A percentile compares a stretch with the other conserved stretches of the same genome.
These are phyloP conservation scores for Sebastes itinus DNA, from an alignment of 2,797 vertebrate species.

Conservation along the genomic window DNA sequence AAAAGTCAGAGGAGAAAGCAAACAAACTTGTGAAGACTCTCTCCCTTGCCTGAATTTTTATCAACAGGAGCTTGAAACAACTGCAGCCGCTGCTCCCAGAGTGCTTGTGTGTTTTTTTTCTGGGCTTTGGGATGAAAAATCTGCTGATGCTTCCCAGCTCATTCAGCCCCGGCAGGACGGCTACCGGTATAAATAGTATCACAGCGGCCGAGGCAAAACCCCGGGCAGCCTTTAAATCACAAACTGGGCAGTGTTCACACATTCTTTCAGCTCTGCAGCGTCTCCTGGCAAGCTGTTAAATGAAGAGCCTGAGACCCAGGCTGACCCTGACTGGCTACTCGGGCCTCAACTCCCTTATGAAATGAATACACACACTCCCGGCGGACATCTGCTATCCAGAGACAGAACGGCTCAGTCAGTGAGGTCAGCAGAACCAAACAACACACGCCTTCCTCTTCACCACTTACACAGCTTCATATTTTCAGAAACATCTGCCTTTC, in stretches of 20 bases:
- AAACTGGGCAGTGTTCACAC: constrained; percentile 73
- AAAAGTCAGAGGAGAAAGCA: constrained; percentile 8
- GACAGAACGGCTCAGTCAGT: constrained; percentile 41
- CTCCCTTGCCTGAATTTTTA: constrained; percentile 33
- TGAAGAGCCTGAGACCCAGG: constrained; percentile 63
- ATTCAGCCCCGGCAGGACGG: constrained; percentile 53
- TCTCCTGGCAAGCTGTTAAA: constrained; percentile 76
- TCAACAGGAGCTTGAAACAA: constrained; percentile 41
- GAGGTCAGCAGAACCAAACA: constrained; percentile 49
- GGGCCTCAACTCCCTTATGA: constrained; percentile 51
- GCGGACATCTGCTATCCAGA: constrained; percentile 69
- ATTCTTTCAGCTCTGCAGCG: constrained; percentile 72
- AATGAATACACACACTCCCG: constrained; percentile 41
- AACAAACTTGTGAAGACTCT: constrained; percentile 43
- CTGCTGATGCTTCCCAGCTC: constrained; percentile 60
- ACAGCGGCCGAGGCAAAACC: constrained; percentile 54
- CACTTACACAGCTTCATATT: constrained; percentile 11
- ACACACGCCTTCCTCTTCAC: constrained; percentile 19
- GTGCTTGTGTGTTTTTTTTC: constrained; percentile 38
- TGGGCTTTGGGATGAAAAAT: constrained; percentile 64
- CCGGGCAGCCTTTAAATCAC: constrained; percentile 71
- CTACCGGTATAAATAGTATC: constrained; percentile 70
- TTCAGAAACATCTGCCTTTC: constrained; percentile 23
- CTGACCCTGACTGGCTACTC: constrained; percentile 62
- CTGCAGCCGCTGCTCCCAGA: constrained; percentile 22